Evolutionary conservation across 2,888 invertebrate genomes (phyloP).

Genomic region (Microctonus aethiopoides): DNA sequence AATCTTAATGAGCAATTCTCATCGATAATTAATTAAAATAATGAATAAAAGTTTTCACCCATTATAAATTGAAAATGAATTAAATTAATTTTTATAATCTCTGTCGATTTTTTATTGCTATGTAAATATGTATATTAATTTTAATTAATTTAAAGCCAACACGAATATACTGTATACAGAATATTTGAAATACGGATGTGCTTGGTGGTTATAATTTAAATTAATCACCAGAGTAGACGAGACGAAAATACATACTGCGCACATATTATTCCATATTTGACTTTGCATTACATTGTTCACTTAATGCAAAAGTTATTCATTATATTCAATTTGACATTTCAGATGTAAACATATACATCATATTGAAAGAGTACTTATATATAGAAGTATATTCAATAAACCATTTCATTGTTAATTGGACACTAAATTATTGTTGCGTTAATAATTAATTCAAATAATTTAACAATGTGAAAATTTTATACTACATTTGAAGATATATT

Average conservation of each 20-base stretch:
- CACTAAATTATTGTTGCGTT: background rate
- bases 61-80: no score
- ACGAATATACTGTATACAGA: background rate
- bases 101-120: background rate
- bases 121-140: background rate
- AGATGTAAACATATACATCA: background rate
- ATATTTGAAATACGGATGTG: conserved; percentile 1
- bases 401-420: background rate
- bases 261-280: conserved; percentile 24
- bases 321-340: conserved; percentile 11
- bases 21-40: no score
- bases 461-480: background rate
- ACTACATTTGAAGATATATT: background rate
- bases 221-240: conserved; percentile 25
- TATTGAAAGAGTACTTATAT: background rate
- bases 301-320: conserved; percentile 17
- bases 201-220: conserved; percentile 24
- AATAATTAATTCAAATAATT: background rate
- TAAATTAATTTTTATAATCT: no score
- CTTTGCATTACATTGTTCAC: conserved; percentile 28
- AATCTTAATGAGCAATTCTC: no score
- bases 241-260: conserved; percentile 11
- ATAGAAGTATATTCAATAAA: background rate
- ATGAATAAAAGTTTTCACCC: no score
- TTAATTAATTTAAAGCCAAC: background rate